phyloP scores from a whole-genome alignment of 2,888 invertebrate genomes.

The Calameuta pallipes region DNA sequence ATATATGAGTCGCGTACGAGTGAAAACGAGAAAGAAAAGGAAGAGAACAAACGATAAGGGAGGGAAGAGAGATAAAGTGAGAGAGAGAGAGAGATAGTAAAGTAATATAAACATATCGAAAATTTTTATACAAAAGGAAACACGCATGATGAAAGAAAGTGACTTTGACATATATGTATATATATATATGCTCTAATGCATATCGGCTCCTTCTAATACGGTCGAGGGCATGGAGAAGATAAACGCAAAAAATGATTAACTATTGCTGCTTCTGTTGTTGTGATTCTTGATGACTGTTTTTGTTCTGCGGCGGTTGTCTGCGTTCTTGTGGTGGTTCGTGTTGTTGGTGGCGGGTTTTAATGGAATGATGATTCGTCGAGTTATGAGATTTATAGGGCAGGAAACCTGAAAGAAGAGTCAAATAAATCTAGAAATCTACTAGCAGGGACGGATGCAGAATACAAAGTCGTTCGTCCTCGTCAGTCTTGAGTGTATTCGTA shows the following conservation, averaged over 20 bases:
- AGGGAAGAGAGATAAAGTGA: neutral
- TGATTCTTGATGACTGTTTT: conserved; percentile 49
- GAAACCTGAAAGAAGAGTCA: conserved; percentile 52
- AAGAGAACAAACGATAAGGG: conserved; percentile 7
- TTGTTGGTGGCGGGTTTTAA: conserved; percentile 55
- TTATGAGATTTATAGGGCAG: conserved; percentile 58
- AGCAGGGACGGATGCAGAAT: neutral
- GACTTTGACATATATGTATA: conserved; percentile 28
- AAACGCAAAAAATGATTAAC: conserved; percentile 38
- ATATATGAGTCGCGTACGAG: conserved; percentile 1
- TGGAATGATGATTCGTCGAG: conserved; percentile 65
- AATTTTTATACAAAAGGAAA: conserved; percentile 47
- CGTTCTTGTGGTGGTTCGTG: conserved; percentile 54
- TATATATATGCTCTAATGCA: conserved; percentile 29
- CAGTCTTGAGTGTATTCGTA: too few relatives aligned
- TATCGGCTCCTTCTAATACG: conserved; percentile 36
- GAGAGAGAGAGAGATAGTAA: neutral
- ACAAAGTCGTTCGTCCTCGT: neutral
- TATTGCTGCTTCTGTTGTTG: conserved; percentile 45
- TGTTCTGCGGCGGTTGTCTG: conserved; percentile 52
- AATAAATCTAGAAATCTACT: neutral
- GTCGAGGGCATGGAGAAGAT: conserved; percentile 24
- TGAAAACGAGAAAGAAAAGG: neutral
- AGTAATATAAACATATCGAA: neutral
- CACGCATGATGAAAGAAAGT: conserved; percentile 46